Evolutionary conservation across 1,140 invertebrate species (phyloP), one percentile per base, ranked within the genome.

Genomic region (Drosophila tristis): DNA sequence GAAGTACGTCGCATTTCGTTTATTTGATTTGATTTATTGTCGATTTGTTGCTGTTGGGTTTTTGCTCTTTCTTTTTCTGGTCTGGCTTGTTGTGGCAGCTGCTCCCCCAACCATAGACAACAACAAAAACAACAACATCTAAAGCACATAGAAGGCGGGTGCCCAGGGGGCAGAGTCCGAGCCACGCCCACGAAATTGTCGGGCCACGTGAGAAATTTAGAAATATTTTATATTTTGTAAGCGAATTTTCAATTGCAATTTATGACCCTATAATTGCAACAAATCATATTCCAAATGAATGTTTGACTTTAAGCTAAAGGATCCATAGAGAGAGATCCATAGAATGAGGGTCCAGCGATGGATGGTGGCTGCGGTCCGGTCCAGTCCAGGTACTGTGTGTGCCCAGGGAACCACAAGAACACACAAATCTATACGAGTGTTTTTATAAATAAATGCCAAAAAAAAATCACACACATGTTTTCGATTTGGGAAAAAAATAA

Each of bases 381-480:
- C 58, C 35, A 13, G 15, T 57, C 60, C 75, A 70, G 75, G 71
- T 74, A 64, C 47, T 47, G 31, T 67, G 29, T 25, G 20, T 25
- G 20, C 2, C 20, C 20, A 31, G 1, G 31, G 57, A 35, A 31
- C 23, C 23, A 59, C 20, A 23, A 50, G 11, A 55, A 45, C 26
- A 45, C n/a, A 58, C 26, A 54, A 44, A 63, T 51, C 54, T 54
- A 43, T 56, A 44, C 26, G 35, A 39, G 35, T 44, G 55, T 23
- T 80, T 49, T 80, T 86, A 86, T 81, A 86, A 86, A 86, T 86
- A 86, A 85, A 86, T 81, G 81, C 74, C 81, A 13, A 25, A 13
- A 11, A 11, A 39, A 87, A 86, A 73, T 85, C 81, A 87, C 78
- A 86, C 78, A 86, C 74, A 86, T 86, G 82, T 86, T 86, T 87